Evolutionary conservation across 2,888 invertebrate genomes (phyloP), one percentile per base, ranked within the genome.

Genomic region (Oxystoma pomonae): DNA sequence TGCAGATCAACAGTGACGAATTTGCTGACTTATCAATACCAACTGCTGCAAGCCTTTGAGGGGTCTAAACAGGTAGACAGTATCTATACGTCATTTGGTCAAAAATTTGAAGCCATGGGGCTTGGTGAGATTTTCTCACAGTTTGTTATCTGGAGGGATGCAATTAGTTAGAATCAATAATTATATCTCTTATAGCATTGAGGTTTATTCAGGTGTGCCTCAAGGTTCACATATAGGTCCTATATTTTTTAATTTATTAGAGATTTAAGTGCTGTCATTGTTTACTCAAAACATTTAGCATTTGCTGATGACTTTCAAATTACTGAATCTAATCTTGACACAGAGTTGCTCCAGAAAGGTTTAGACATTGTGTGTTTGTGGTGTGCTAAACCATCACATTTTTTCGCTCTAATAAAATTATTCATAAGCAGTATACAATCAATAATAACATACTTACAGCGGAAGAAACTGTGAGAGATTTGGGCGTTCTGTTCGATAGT

Each of bases 1-100:
- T 49, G 59, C 50, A 51, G 20, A 59, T 59, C 59, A 51, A 59
- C 59, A 50, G 35, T 20, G 17, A 59, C 59, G 50, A 59, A 49
- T 18, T 51, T 59, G 20, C 19, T 58, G 3, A 49, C 50, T 17
- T 51, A 59, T n/a, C 16, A 49, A 20, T n/a, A 50, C 9, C 19
- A 19, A 18, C 35, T 59, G 19, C 16, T 51, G 7, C 9, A 7
- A 18, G 51, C 59, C 19, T 59, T 59, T 9, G 59, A 51, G 52
- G 50, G 50, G 16, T 18, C 17, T 18, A 16, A 16, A 16, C 59
- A 59, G 49, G 49, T 59, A 16, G 49, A 51, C 49, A 19, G 50
- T 7, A 35, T 59, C 16, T 59, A 59, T 50, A 59, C 59, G 18
- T 12, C 12, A 17, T 49, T 22, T 20, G 35, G 3, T 35, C 5